Conservation (phyloP, 2,113 vertebrate genomes). For the Ciconia boyciana region DNA sequence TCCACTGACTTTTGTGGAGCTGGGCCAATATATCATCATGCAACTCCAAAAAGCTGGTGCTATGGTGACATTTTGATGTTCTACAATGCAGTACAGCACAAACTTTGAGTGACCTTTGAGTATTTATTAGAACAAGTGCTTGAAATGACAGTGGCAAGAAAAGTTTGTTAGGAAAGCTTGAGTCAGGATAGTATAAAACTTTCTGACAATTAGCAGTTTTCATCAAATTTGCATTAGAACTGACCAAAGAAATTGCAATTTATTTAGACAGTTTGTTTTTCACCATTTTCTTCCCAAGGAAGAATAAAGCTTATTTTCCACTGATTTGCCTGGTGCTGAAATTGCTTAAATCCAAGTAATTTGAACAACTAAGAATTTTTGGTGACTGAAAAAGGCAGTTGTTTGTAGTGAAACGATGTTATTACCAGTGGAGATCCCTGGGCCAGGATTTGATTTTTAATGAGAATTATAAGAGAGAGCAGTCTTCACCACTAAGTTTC, state of each 20-base stretch:
- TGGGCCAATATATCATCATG: background rate
- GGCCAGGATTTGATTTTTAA: background rate
- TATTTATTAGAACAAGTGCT: background rate
- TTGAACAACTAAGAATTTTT: background rate
- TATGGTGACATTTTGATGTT: background rate
- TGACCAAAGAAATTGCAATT: background rate
- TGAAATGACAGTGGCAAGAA: background rate
- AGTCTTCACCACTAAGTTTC: background rate
- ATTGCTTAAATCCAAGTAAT: background rate
- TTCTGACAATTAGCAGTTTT: background rate
- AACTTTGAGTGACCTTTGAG: background rate
- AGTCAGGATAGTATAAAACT: background rate
- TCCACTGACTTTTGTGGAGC: background rate
- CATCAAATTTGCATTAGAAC: background rate
- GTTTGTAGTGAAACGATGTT: background rate
- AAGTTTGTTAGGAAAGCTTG: background rate
- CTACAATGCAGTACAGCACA: background rate
- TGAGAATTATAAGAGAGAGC: background rate
- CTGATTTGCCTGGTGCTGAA: background rate
- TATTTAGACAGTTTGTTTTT: background rate
- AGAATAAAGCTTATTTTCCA: background rate
- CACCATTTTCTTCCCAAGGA: background rate
- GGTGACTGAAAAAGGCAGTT: background rate
- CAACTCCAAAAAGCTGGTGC: background rate
- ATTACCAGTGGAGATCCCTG: background rate